Evolutionary conservation across 1,140 invertebrate genomes (phyloP), one percentile per base, ranked within the genome.

Genomic region (Diabrotica undecimpunctata): DNA sequence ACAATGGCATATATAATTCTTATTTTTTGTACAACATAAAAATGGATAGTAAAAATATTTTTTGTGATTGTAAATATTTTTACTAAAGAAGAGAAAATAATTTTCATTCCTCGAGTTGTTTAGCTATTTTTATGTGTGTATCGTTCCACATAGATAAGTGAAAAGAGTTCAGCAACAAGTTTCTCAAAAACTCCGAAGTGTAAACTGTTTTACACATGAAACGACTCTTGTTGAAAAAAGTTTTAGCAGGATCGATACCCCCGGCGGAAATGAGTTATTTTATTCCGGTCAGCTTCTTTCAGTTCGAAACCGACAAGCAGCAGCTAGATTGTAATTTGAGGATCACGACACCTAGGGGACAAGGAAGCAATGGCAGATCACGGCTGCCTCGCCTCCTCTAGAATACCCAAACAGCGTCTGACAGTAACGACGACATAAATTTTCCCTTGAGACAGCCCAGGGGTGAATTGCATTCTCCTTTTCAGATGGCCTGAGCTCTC

Each of bases 361-460:
- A 63, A 54, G 62, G 54, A 36, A 64, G 62, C 62, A 64, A n/a
- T 64, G 54, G 54, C 61, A 68, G 69, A 66, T 68, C 69, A 65
- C 67, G 65, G 59, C 63, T 61, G 60, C 65, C 54, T 62, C 54
- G 61, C 65, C 64, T 53, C 54, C 68, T 59, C 66, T 63, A 64
- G 72, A 72, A 76, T 76, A 76, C 72, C 74, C 76, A 75, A 77
- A 76, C 76, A 74, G 71, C 70, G 72, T 71, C 75, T 76, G 76
- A 78, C 76, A 75, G 74, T 76, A 78, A 78, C 75, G 74, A 73
- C 74, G 76, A 76, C 75, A 76, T 78, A 78, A 78, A 78, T 78
- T 76, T 71, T 74, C 76, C 74, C 75, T 61, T 60, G 75, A 70
- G 75, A 71, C 67, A 35, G 25, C 12, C 37, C 25, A 25, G 51